Base-by-base conservation (phyloP, 2,113 vertebrate species). In the Epinephelus cyanopodus region DNA sequence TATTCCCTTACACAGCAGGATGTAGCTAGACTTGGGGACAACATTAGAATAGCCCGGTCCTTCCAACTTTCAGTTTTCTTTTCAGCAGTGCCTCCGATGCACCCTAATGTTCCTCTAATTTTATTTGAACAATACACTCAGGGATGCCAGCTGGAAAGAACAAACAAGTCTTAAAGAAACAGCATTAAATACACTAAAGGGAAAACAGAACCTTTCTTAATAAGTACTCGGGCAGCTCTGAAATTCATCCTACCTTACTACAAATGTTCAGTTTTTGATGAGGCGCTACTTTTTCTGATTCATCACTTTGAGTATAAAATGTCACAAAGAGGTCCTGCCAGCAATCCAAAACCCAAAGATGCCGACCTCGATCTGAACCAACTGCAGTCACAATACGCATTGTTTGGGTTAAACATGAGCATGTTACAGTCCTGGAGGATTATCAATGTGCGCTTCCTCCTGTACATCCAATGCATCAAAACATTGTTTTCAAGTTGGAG, bases 1-100 rank as follows among this genome's bases (percentile, higher is more conserved):
- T 90, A 90, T 93, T 90, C 80, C 86, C 86, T 90, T 87, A 88
- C 91, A 69, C 88, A 85, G 90, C 91, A 90, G 85, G 91, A 88
- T 77, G 25, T 47, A 74, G 72, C 78, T n/a, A 80, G 76, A 85
- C 79, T 82, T 82, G 1, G 68, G 82, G 70, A 86, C 75, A 65
- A 63, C 82, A 88, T 86, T 90, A 88, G 74, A 88, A 81, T 87
- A 69, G 54, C 74, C 56, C 2, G 21, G 61, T 73, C 79, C 61
- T 60, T 79, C 57, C 74, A 56, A 84, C 53, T 87, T 84, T 78
- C 66, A 57, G 82, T 76, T 84, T 84, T 86, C 74, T 79, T 81
- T 90, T 82, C 62, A 81, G 66, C 77, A 23, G 56, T 71, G 74
- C 83, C 82, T 74, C 79, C 56, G 56, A 39, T 75, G 67, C 77